Conservation (phyloP, 2,888 invertebrate genomes). For the Trichogramma evanescens region DNA sequence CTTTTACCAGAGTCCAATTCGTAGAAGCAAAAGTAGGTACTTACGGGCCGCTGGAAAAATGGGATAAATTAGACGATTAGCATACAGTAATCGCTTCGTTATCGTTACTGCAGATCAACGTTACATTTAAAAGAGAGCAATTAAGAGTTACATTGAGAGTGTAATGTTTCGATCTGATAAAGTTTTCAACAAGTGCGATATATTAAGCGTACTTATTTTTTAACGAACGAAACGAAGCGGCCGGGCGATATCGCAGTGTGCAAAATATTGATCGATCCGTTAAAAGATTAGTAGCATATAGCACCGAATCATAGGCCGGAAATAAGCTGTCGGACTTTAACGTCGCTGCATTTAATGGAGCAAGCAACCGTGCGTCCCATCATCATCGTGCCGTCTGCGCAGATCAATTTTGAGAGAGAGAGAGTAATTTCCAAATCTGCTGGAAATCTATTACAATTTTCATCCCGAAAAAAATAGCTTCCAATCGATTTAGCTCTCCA, state of each 20-base stretch:
- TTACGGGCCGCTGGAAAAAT: slow-evolving; percentile 9
- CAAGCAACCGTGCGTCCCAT: neutral
- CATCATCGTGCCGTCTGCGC: slow-evolving; percentile 8
- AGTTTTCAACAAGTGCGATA: too few species aligned
- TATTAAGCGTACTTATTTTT: too few species aligned
- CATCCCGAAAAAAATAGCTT: neutral
- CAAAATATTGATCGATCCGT: too few species aligned
- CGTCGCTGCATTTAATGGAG: slow-evolving; percentile 8
- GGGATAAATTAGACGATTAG: slow-evolving; percentile 20
- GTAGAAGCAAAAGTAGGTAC: neutral
- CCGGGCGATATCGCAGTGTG: too few species aligned
- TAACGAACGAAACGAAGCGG: too few species aligned
- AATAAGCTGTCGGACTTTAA: slow-evolving; percentile 15
- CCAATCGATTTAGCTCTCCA: slow-evolving; percentile 7
- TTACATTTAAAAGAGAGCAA: neutral
- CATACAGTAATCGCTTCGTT: slow-evolving; percentile 14
- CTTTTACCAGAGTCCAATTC: too few species aligned
- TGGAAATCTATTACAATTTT: slow-evolving; percentile 15
- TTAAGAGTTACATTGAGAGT: neutral
- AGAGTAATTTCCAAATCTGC: slow-evolving; percentile 19
- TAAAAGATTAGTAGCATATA: too few species aligned
- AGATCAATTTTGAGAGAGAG: neutral
- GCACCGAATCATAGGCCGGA: slow-evolving; percentile 10
- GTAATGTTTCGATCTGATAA: neutral
- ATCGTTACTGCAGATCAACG: neutral